phyloP scores from a whole-genome alignment of 2,113 vertebrate species.

The Vombatus ursinus region DNA sequence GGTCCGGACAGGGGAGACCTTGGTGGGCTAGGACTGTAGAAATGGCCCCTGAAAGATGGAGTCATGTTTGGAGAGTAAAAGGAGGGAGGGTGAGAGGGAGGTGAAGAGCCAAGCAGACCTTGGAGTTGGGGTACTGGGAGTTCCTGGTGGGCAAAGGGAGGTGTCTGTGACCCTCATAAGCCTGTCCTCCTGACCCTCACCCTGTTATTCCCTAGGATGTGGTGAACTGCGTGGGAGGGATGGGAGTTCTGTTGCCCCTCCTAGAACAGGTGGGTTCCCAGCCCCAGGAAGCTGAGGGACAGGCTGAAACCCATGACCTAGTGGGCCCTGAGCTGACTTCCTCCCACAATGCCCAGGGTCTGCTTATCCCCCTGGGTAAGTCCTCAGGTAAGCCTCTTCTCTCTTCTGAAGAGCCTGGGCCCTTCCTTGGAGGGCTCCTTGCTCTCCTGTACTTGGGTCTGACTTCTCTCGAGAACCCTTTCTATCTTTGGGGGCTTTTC shows the following conservation, averaged over 20 bases:
- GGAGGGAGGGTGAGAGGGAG: background rate
- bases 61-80: background rate
- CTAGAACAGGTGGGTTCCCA: constrained; percentile 90
- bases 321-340: constrained; percentile 94
- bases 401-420: fast-evolving
- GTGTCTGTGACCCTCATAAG: background rate
- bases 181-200: background rate
- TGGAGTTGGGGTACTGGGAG: background rate
- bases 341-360: constrained; percentile 85
- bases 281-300: constrained; percentile 83
- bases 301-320: constrained; percentile 90
- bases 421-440: fast-evolving
- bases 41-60: background rate
- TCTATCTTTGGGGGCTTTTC: background rate
- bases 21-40: background rate
- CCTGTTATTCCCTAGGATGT: constrained; percentile 86
- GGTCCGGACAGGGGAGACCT: background rate
- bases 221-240: constrained; percentile 93
- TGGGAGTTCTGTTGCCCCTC: constrained; percentile 91
- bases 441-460: background rate
- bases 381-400: constrained; percentile 86
- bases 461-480: background rate
- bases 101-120: background rate
- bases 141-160: background rate
- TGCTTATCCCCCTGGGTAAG: constrained; percentile 92